Evolutionary conservation across 2,888 invertebrate species (phyloP).

Genomic region (Agonum fuliginosum): DNA sequence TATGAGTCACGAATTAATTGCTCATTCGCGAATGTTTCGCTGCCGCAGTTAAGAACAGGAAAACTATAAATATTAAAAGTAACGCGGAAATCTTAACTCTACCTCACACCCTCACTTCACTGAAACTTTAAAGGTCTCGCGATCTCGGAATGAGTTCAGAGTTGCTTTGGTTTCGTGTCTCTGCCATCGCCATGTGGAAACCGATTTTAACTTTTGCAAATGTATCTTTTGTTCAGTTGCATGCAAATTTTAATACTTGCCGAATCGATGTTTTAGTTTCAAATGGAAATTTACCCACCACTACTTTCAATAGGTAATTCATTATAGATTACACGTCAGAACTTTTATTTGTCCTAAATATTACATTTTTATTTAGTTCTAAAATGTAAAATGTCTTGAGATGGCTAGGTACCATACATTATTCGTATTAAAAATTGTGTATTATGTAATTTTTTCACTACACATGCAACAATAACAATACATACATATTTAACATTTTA

Average conservation of each 20-base stretch:
- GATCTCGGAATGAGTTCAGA: background rate
- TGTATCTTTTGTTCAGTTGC: constrained; percentile 27
- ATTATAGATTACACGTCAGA: too few relatives aligned
- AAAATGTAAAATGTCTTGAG: too few relatives aligned
- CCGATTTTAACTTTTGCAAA: constrained; percentile 37
- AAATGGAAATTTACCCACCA: background rate
- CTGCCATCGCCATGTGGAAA: constrained; percentile 19
- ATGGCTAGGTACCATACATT: too few relatives aligned
- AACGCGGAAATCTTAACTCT: constrained; percentile 48
- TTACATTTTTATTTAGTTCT: too few relatives aligned
- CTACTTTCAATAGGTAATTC: background rate
- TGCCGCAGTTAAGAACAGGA: constrained; percentile 57
- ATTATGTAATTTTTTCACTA: too few relatives aligned
- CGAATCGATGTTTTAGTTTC: background rate
- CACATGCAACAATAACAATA: too few relatives aligned
- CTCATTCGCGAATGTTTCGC: constrained; percentile 59
- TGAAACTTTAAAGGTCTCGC: constrained; percentile 43
- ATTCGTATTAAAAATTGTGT: too few relatives aligned
- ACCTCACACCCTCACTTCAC: constrained; percentile 21
- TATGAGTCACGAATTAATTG: constrained; percentile 62
- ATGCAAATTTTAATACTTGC: constrained; percentile 23
- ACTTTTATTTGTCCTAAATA: too few relatives aligned
- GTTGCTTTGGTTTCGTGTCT: constrained; percentile 1
- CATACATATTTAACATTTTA: too few relatives aligned
- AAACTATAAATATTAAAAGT: constrained; percentile 60